phyloP scores from a whole-genome alignment of 2,113 vertebrate species.

The Elanus axillaris region DNA sequence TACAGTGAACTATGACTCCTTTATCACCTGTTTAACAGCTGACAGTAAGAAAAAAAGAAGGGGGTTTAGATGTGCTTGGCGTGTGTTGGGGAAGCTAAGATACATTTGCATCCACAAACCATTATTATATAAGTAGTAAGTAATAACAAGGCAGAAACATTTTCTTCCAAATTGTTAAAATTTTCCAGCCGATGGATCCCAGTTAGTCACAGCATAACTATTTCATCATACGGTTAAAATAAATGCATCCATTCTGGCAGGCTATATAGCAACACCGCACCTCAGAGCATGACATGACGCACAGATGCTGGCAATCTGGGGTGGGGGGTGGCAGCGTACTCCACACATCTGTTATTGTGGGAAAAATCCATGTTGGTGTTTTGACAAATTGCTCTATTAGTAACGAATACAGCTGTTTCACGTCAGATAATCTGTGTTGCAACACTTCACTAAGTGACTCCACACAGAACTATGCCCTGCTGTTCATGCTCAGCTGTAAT shows the following conservation, averaged over 20 bases:
- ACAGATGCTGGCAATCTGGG: conserved; percentile 34
- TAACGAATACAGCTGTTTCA: conserved; percentile 71
- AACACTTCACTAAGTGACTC: conserved; percentile 29
- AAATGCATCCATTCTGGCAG: neutral
- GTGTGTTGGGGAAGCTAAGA: neutral
- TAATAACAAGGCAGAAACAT: neutral
- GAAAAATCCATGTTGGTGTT: conserved; percentile 48
- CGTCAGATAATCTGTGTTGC: conserved; percentile 37
- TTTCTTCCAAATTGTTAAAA: conserved; percentile 23
- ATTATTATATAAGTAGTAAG: neutral
- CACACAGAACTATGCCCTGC: conserved; percentile 11
- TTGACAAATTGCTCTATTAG: conserved; percentile 67
- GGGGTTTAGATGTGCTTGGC: neutral
- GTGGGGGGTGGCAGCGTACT: neutral
- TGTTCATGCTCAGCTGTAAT: conserved; percentile 40
- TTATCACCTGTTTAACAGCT: neutral
- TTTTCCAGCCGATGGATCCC: conserved; percentile 17
- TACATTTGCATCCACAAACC: neutral
- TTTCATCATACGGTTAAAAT: neutral
- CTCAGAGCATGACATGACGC: conserved; percentile 4
- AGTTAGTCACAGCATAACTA: conserved; percentile 52
- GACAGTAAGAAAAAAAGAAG: neutral
- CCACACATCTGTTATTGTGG: conserved; percentile 57
- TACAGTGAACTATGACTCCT: neutral
- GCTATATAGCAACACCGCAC: neutral